These are phyloP conservation scores for Rostratula benghalensis DNA, from an alignment of 2,113 vertebrate species.

Conservation along the genomic window DNA sequence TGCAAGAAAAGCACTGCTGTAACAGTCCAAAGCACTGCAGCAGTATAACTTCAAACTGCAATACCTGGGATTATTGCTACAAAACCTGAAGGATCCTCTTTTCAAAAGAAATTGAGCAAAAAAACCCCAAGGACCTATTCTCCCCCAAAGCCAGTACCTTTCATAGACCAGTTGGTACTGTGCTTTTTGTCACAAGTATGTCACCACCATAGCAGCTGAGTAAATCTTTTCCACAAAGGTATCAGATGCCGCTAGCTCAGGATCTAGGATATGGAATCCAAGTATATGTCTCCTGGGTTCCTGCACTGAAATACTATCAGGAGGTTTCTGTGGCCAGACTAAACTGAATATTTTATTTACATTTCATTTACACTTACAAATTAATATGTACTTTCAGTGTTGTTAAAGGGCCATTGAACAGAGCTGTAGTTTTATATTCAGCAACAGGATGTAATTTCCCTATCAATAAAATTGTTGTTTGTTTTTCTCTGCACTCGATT, in stretches of 20 bases:
- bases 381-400: conserved; percentile 31
- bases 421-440: conserved; percentile 62
- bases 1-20: background rate
- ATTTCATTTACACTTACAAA: conserved; percentile 67
- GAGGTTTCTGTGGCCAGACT: conserved; percentile 45
- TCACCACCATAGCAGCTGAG: background rate
- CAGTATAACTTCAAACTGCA: background rate
- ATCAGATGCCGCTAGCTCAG: background rate
- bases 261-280: background rate
- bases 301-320: conserved; percentile 45
- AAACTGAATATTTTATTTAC: conserved; percentile 67
- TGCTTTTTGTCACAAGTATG: background rate
- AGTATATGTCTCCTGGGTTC: conserved; percentile 16
- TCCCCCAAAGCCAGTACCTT: background rate
- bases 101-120: background rate
- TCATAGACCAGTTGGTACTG: background rate
- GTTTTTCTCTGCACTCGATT: conserved; percentile 66
- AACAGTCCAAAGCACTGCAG: background rate
- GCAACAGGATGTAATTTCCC: conserved; percentile 72
- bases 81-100: background rate
- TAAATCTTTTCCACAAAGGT: background rate
- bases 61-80: background rate
- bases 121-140: background rate
- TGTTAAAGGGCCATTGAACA: conserved; percentile 49
- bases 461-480: conserved; percentile 74